A percentile compares a stretch with the other conserved stretches of the same genome.
phyloP scores from a whole-genome alignment of 2,888 invertebrate genomes.

The Ypsolopha sequella region DNA sequence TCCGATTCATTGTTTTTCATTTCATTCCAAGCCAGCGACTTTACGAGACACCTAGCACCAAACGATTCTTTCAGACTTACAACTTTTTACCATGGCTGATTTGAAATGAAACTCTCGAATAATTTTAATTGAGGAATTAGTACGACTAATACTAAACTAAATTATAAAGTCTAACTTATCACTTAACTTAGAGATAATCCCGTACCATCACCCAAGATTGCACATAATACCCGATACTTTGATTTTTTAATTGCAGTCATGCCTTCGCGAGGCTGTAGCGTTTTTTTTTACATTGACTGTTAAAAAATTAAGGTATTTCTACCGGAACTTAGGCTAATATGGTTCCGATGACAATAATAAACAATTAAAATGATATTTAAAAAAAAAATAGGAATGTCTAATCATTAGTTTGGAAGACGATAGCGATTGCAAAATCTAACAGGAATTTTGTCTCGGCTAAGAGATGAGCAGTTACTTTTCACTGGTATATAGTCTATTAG shows the following conservation, averaged over 20 bases:
- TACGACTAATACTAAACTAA: conserved; percentile 28
- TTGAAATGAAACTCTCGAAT: conserved; percentile 58
- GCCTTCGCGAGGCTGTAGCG: conserved; percentile 37
- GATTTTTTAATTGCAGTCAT: conserved; percentile 69
- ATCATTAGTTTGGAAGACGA: conserved; percentile 55
- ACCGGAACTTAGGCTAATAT: conserved; percentile 35
- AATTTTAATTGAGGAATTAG: conserved; percentile 31
- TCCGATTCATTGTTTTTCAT: conserved; percentile 48
- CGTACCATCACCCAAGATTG: conserved; percentile 83
- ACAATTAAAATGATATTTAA: conserved; percentile 21
- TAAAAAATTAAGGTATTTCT: conserved; percentile 64
- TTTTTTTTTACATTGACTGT: conserved; percentile 46
- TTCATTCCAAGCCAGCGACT: conserved; percentile 63
- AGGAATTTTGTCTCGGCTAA: conserved; percentile 21
- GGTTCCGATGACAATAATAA: conserved; percentile 31
- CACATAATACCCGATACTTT: conserved; percentile 87
- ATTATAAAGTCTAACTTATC: conserved; percentile 32
- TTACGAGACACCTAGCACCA: conserved; percentile 42
- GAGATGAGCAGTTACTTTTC: too few relatives aligned
- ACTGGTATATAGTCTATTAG: too few relatives aligned
- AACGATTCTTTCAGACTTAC: conserved; percentile 18
- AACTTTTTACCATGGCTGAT: conserved; percentile 32
- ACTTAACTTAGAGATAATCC: conserved; percentile 53
- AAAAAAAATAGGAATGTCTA: conserved; percentile 32
- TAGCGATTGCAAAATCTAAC: conserved; percentile 26